phyloP scores from a whole-genome alignment of 2,113 vertebrate species.

The Siphamia tubifer region DNA sequence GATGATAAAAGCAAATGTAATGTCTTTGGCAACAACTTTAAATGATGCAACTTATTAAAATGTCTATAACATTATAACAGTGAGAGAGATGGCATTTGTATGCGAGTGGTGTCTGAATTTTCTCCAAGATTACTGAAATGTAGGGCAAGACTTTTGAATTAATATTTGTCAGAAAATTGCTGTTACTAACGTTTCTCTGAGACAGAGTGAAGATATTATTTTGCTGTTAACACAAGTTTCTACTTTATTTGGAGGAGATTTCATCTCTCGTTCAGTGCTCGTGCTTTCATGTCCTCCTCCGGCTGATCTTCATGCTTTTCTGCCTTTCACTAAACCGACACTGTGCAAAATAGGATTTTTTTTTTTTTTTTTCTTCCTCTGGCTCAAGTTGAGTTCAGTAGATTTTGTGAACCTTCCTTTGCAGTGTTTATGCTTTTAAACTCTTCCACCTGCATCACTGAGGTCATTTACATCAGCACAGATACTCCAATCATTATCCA shows the following conservation, averaged over 20 bases:
- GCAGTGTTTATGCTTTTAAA: not conserved
- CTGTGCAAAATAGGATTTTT: not conserved
- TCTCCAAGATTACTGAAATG: not conserved
- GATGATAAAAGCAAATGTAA: slow-evolving; percentile 1
- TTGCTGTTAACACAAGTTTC: not conserved
- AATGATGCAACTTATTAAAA: slow-evolving; percentile 27
- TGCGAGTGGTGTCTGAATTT: slow-evolving; percentile 1
- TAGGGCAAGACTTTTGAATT: not conserved
- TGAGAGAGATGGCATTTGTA: slow-evolving; percentile 25
- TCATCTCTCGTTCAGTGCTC: not conserved
- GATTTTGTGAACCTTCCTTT: not conserved
- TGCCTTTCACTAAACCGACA: not conserved
- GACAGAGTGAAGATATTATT: not conserved
- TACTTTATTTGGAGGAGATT: not conserved
- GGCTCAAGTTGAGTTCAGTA: not conserved
- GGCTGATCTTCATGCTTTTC: not conserved
- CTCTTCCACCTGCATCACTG: not conserved
- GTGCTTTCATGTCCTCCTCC: not conserved
- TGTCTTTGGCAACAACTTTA: slow-evolving; percentile 10
- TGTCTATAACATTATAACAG: slow-evolving; percentile 6
- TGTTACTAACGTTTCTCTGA: not conserved
- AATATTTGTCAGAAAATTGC: not conserved
- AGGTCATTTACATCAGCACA: too few species aligned
- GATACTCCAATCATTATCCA: too few species aligned
- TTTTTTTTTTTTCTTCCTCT: not conserved